phyloP scores from a whole-genome alignment of 2,888 invertebrate species.

The Campopleginae sp. region DNA sequence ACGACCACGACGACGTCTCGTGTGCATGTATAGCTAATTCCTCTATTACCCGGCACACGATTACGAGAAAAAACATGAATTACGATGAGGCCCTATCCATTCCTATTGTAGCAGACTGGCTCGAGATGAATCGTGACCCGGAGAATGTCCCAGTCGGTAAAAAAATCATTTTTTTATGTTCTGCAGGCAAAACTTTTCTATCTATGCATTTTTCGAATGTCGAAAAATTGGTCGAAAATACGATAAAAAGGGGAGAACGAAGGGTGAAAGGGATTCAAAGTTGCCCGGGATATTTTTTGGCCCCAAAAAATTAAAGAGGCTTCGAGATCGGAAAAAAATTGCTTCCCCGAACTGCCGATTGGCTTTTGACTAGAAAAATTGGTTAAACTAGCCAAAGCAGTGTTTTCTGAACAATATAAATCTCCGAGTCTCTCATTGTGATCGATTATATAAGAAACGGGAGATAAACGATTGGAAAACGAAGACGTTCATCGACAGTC shows the following conservation, averaged over 20 bases:
- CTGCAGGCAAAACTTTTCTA: too few species aligned
- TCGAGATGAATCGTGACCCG: neutral
- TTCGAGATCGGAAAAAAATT: neutral
- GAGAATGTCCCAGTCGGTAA: too few species aligned
- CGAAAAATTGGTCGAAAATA: too few species aligned
- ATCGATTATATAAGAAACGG: neutral
- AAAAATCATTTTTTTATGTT: too few species aligned
- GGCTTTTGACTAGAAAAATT: neutral
- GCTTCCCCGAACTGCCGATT: neutral
- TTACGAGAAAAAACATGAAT: conserved; percentile 23
- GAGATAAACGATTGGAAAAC: conserved; percentile 24
- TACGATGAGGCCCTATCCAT: neutral
- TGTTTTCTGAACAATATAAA: neutral
- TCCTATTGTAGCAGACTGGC: neutral
- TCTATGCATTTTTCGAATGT: too few species aligned
- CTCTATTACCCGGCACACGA: conserved; percentile 20
- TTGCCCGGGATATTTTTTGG: too few species aligned
- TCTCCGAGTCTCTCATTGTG: neutral
- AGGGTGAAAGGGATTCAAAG: too few species aligned
- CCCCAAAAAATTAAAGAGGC: neutral
- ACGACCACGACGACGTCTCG: neutral
- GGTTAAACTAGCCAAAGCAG: neutral
- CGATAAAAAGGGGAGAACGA: too few species aligned
- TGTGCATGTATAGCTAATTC: neutral
- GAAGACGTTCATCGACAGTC: conserved; percentile 13